phyloP scores from a whole-genome alignment of 92 coral and sea anemone species.

The Metridium senile region DNA sequence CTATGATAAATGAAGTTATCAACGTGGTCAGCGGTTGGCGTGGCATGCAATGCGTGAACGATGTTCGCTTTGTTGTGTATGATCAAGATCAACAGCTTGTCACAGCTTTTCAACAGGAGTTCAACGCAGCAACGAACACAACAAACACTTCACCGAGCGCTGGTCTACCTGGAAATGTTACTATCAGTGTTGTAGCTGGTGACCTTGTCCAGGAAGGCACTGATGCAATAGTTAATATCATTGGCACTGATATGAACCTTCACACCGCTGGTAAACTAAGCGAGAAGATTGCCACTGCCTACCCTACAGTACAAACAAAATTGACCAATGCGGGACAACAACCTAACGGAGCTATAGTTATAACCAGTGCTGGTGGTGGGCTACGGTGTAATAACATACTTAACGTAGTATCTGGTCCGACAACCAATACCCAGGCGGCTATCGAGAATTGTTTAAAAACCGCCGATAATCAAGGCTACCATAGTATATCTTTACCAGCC shows the following conservation, averaged over 20 bases:
- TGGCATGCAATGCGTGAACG: slow-evolving; percentile 38
- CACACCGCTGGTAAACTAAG: slow-evolving; percentile 59
- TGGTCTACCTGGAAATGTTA: slow-evolving; percentile 1
- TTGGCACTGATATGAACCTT: slow-evolving; percentile 59
- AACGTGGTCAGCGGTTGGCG: slow-evolving; percentile 33
- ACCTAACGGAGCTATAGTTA: slow-evolving; percentile 52
- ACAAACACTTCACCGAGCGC: neutral
- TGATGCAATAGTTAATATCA: slow-evolving; percentile 78
- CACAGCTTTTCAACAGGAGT: slow-evolving; percentile 65
- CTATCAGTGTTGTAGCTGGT: slow-evolving; percentile 30
- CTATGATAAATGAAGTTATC: slow-evolving; percentile 63
- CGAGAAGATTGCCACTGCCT: slow-evolving; percentile 45
- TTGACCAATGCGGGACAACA: slow-evolving; percentile 49
- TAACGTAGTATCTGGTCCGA: slow-evolving; percentile 43
- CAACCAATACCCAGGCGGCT: slow-evolving; percentile 25
- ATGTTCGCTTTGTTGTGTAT: slow-evolving; percentile 79
- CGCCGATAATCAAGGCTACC: slow-evolving; percentile 50
- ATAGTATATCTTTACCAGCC: slow-evolving; percentile 60
- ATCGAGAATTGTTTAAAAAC: slow-evolving; percentile 48
- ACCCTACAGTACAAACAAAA: slow-evolving; percentile 47
- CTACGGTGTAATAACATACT: no score
- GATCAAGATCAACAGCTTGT: slow-evolving; percentile 57
- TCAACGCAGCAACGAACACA: neutral
- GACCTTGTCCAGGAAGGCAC: slow-evolving; percentile 32
- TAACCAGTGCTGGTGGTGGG: slow-evolving; percentile 47